Conservation (phyloP, 2,797 vertebrate species). For the Chromobotia macracanthus region DNA sequence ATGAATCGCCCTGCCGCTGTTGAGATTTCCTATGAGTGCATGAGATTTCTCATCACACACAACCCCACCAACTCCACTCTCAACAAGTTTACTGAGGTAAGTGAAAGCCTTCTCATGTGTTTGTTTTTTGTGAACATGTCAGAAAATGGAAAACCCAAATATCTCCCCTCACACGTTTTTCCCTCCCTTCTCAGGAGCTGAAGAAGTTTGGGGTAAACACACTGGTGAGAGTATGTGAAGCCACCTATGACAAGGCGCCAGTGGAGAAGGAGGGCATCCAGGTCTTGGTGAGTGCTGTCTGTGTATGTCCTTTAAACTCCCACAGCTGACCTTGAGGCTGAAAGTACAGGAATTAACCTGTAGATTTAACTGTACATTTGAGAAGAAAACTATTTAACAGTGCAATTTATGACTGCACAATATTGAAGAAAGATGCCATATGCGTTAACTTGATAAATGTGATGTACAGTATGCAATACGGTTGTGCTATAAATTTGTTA, state of each 20-base stretch:
- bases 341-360: background rate
- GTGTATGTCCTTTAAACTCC: background rate
- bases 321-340: background rate
- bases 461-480: too few species aligned
- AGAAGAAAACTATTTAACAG: background rate
- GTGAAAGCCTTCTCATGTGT: slow-evolving; percentile 33
- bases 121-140: background rate
- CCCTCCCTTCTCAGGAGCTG: slow-evolving; percentile 81
- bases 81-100: slow-evolving; percentile 98
- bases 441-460: too few species aligned
- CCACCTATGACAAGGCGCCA: slow-evolving; percentile 97
- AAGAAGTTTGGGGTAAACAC: slow-evolving; percentile 96
- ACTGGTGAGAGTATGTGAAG: slow-evolving; percentile 96
- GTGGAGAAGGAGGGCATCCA: slow-evolving; percentile 97
- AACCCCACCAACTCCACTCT: slow-evolving; percentile 98
- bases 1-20: slow-evolving; percentile 99
- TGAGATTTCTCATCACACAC: slow-evolving; percentile 99
- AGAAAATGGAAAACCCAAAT: background rate
- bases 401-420: too few species aligned
- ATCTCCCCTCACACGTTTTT: slow-evolving; percentile 13
- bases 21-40: slow-evolving; percentile 92
- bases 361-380: background rate
- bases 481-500: too few species aligned
- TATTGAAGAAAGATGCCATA: too few species aligned
- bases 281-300: slow-evolving; percentile 86